These are phyloP conservation scores for Danio tinwini DNA, from an alignment of 2,797 vertebrate genomes.

Conservation along the genomic window DNA sequence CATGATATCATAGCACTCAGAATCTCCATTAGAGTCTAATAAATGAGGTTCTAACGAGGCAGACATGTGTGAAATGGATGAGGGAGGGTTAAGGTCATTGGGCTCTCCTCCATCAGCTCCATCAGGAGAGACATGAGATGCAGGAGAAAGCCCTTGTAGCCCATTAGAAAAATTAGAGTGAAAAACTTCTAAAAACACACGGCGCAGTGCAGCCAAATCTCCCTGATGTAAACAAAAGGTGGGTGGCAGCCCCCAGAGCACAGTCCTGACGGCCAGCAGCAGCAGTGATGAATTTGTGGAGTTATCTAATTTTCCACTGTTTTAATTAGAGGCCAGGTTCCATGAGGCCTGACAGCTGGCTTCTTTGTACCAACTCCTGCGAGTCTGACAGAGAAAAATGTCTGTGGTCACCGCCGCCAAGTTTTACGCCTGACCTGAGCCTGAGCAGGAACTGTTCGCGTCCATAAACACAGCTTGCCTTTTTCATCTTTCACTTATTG, in stretches of 20 bases:
- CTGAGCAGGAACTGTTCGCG: slow-evolving; percentile 77
- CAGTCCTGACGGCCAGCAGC: slow-evolving; percentile 87
- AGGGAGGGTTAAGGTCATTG: slow-evolving; percentile 36
- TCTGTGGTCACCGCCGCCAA: slow-evolving; percentile 83
- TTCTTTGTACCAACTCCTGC: slow-evolving; percentile 90
- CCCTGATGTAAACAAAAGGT: slow-evolving; percentile 90
- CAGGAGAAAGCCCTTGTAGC: slow-evolving; percentile 77
- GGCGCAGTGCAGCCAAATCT: slow-evolving; percentile 80
- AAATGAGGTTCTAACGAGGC: slow-evolving; percentile 82
- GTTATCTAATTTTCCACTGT: slow-evolving; percentile 99
- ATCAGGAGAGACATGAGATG: slow-evolving; percentile 69
- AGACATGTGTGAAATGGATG: slow-evolving; percentile 62
- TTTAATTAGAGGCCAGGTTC: slow-evolving; percentile 98
- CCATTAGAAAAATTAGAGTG: slow-evolving; percentile 84
- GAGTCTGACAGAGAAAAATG: slow-evolving; percentile 97
- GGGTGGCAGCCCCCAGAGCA: slow-evolving; percentile 88
- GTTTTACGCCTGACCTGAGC: slow-evolving; percentile 82
- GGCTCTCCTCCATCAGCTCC: slow-evolving; percentile 71
- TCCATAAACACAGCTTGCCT: slow-evolving; percentile 81
- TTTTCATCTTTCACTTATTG: slow-evolving; percentile 61
- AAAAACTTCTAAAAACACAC: slow-evolving; percentile 81
- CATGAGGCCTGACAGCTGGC: slow-evolving; percentile 95
- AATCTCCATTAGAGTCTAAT: slow-evolving; percentile 83
- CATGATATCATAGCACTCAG: slow-evolving; percentile 80
- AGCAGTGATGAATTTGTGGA: slow-evolving; percentile 95